A percentile compares a stretch with the other conserved stretches of the same genome.
These are phyloP conservation scores for Phoeniculus purpureus DNA, from an alignment of 2,797 vertebrate genomes.

Conservation along the genomic window DNA sequence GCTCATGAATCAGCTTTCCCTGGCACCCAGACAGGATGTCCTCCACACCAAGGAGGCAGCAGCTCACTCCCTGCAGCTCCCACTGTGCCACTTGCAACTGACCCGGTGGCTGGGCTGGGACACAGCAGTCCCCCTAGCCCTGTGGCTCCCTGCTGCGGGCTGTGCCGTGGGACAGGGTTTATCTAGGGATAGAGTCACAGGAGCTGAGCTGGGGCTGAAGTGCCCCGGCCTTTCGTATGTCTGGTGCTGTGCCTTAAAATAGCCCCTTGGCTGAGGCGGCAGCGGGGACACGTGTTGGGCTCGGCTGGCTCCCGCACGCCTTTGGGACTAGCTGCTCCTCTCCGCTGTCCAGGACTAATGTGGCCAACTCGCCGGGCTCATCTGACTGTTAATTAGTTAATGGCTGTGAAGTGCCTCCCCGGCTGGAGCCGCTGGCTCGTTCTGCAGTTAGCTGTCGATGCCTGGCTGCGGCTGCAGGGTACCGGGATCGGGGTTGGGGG, in stretches of 20 bases:
- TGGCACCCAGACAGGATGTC: neutral
- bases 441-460: neutral
- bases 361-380: neutral
- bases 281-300: neutral
- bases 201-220: neutral
- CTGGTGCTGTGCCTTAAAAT: neutral
- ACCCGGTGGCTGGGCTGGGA: neutral
- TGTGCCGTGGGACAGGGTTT: neutral
- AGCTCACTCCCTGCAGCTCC: neutral
- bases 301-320: neutral
- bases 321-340: neutral
- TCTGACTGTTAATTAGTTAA: conserved; percentile 48
- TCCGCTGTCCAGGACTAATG: neutral
- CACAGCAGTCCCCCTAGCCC: neutral
- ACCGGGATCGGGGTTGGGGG: accelerated
- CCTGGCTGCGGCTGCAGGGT: neutral
- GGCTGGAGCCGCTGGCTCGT: neutral
- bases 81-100: neutral
- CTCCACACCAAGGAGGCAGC: neutral
- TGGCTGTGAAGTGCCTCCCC: conserved; percentile 15
- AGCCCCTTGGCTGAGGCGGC: neutral
- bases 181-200: neutral
- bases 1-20: neutral
- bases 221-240: neutral
- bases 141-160: neutral